These are phyloP conservation scores for Drosophila azteca DNA, from an alignment of 1,140 invertebrate genomes.

Conservation along the genomic window DNA sequence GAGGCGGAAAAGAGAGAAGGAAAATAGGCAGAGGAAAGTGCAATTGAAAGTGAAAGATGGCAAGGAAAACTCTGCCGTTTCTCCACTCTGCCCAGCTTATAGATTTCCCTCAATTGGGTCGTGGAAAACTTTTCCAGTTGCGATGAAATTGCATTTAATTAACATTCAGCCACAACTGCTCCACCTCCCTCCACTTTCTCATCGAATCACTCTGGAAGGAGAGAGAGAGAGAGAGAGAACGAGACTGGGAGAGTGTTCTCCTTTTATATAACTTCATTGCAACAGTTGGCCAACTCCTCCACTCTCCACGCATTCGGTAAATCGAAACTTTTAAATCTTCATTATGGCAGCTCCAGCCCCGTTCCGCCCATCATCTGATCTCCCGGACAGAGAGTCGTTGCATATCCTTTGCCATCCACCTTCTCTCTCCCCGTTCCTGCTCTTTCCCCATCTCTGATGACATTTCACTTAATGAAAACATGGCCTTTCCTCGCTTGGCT, in stretches of 20 bases:
- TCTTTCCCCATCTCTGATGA: constrained; percentile 21
- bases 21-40: constrained; percentile 14
- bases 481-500: constrained; percentile 13
- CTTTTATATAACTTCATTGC: constrained; percentile 17
- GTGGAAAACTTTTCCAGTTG: constrained; percentile 15
- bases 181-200: neutral
- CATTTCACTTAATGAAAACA: constrained; percentile 35
- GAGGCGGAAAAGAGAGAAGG: neutral
- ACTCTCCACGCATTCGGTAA: neutral
- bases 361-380: constrained; percentile 18
- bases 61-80: neutral
- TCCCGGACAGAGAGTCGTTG: neutral
- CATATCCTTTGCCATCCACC: neutral
- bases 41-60: constrained; percentile 17
- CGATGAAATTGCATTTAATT: constrained; percentile 27
- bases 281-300: too few species aligned
- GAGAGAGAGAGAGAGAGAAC: too few species aligned
- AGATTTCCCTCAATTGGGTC: neutral
- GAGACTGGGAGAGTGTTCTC: neutral
- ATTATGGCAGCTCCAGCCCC: constrained; percentile 16
- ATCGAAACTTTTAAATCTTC: constrained; percentile 37
- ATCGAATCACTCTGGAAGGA: neutral
- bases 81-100: neutral
- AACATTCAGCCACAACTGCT: constrained; percentile 32
- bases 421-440: neutral